These are phyloP conservation scores for Copsychus sechellarum DNA, from an alignment of 2,113 vertebrate species.

Conservation along the genomic window DNA sequence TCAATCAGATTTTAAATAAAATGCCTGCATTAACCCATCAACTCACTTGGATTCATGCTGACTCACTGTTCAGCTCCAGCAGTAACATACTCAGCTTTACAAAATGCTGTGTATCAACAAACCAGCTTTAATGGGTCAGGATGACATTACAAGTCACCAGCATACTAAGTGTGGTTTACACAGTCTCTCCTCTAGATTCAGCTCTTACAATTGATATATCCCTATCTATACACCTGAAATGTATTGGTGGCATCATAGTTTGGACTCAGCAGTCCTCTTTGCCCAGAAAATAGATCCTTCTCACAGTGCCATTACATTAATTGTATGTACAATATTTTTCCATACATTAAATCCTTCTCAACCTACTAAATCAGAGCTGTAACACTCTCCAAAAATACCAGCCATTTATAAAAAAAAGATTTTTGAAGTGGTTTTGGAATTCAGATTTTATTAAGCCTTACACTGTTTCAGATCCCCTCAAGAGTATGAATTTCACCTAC, in stretches of 20 bases:
- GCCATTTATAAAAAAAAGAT: neutral
- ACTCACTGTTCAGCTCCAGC: neutral
- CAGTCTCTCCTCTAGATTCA: neutral
- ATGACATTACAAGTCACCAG: neutral
- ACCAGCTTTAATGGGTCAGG: neutral
- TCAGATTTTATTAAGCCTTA: neutral
- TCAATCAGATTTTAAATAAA: neutral
- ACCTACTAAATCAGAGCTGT: neutral
- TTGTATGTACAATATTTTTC: neutral
- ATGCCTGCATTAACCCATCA: neutral
- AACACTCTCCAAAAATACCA: neutral
- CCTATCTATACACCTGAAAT: neutral
- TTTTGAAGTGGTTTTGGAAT: neutral
- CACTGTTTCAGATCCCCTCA: neutral
- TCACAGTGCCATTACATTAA: neutral
- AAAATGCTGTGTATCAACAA: neutral
- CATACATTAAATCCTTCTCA: neutral
- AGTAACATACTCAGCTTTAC: neutral
- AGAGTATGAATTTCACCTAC: neutral
- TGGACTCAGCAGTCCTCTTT: neutral
- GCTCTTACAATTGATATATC: neutral
- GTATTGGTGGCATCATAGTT: fast-evolving
- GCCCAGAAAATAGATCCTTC: neutral
- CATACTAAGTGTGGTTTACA: neutral
- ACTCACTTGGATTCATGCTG: neutral